Conservation (phyloP, 2,888 invertebrate genomes). For the Formica aserva region DNA sequence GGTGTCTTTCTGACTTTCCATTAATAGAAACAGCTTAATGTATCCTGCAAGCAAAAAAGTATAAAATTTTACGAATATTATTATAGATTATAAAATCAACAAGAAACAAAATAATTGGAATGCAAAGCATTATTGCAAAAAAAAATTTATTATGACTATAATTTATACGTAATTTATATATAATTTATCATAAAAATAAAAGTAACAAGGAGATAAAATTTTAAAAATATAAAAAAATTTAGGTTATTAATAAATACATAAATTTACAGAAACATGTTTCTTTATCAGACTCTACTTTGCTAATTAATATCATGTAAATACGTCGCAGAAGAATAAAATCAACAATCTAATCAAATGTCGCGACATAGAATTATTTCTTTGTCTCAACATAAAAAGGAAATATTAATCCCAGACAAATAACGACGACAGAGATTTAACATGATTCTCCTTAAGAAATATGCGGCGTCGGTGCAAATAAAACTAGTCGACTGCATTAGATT, state of each 20-base stretch:
- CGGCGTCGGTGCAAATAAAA: conserved; percentile 12
- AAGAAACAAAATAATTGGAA: neutral
- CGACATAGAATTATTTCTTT: neutral
- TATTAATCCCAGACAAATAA: neutral
- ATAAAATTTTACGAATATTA: neutral
- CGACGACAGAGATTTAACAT: neutral
- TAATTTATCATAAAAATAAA: neutral
- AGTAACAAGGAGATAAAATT: neutral
- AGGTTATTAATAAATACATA: neutral
- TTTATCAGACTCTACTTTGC: neutral
- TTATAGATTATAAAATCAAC: neutral
- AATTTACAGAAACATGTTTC: neutral
- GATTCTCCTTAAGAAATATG: neutral
- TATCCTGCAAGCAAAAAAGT: neutral
- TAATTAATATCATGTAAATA: conserved; percentile 10
- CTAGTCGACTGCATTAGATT: neutral
- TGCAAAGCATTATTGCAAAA: neutral
- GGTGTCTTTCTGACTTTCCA: neutral
- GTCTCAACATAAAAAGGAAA: neutral
- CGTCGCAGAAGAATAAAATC: neutral
- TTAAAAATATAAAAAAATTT: neutral
- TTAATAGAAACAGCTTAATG: conserved; percentile 3
- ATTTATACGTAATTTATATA: neutral
- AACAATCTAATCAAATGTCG: neutral
- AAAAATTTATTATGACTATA: neutral